Percentiles rank a stretch among this genome's conserved stretches.
These are phyloP conservation scores for Oncorhynchus mykiss DNA, from an alignment of 2,113 vertebrate genomes.

Conservation along the genomic window DNA sequence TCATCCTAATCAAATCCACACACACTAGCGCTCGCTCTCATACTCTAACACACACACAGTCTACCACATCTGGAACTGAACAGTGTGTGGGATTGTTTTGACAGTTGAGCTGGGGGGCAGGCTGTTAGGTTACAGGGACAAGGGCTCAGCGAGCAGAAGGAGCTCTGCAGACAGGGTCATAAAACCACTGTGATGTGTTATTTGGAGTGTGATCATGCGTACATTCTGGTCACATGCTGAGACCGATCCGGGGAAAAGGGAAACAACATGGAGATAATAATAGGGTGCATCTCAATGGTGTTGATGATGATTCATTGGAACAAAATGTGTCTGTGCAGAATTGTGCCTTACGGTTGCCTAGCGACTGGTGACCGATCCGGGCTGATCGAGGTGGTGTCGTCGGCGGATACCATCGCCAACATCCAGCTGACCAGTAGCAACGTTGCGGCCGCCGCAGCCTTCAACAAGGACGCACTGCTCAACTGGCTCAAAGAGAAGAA, in stretches of 20 bases:
- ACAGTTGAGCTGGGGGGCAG: conserved; percentile 54
- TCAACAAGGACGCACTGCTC: conserved; percentile 97
- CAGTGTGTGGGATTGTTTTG: conserved; percentile 56
- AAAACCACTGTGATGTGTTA: neutral
- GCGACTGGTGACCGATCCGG: conserved; percentile 95
- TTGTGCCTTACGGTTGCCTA: conserved; percentile 93
- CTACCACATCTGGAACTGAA: conserved; percentile 58
- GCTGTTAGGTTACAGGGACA: conserved; percentile 43
- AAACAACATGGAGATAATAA: too few relatives aligned
- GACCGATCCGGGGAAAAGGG: too few relatives aligned
- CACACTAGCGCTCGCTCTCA: neutral
- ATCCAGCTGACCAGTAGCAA: conserved; percentile 98
- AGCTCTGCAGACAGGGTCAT: neutral
- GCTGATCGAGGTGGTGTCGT: conserved; percentile 95
- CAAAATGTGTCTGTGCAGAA: conserved; percentile 65
- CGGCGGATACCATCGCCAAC: conserved; percentile 95
- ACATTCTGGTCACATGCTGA: too few relatives aligned
- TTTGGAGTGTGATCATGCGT: too few relatives aligned
- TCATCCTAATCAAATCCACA: too few relatives aligned
- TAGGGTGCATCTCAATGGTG: too few relatives aligned
- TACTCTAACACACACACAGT: conserved; percentile 10
- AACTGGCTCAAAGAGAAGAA: conserved; percentile 99
- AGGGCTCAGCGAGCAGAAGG: conserved; percentile 32
- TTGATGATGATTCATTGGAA: neutral
- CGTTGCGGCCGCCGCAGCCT: conserved; percentile 93